Evolutionary conservation across 1,140 invertebrate genomes (phyloP).

Genomic region (Manduca sexta): DNA sequence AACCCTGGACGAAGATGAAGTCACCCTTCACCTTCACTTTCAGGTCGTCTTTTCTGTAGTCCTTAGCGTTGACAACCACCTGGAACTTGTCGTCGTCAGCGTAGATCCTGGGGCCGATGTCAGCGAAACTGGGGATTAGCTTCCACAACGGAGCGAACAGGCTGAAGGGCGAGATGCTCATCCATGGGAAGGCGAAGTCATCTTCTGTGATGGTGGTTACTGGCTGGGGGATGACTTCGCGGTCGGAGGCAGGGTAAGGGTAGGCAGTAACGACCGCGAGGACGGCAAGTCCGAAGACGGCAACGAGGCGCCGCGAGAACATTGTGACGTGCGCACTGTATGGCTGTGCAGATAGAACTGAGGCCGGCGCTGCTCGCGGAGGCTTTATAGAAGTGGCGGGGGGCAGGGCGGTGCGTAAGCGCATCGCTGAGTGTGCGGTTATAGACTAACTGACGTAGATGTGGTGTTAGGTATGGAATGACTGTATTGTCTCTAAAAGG

Average conservation of each 20-base stretch:
- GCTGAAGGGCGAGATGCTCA: conserved; percentile 47
- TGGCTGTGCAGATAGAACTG: conserved; percentile 45
- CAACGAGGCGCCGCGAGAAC: conserved; percentile 47
- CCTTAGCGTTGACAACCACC: conserved; percentile 55
- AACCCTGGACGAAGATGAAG: conserved; percentile 58
- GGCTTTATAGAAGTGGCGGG: conserved; percentile 58
- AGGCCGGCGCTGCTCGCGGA: conserved; percentile 41
- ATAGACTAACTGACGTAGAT: conserved; percentile 26
- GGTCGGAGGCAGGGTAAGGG: conserved; percentile 41
- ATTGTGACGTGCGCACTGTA: conserved; percentile 43
- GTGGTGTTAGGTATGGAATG: conserved; percentile 13
- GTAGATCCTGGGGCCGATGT: conserved; percentile 49
- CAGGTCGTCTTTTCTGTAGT: conserved; percentile 53
- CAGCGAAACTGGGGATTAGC: conserved; percentile 53
- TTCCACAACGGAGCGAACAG: conserved; percentile 52
- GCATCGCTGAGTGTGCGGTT: conserved; percentile 42
- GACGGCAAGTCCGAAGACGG: conserved; percentile 37
- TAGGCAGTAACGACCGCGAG: conserved; percentile 38
- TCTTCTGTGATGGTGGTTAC: conserved; percentile 39
- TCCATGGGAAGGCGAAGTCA: conserved; percentile 53
- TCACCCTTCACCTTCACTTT: conserved; percentile 57
- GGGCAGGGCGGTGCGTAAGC: conserved; percentile 41
- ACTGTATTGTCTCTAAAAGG: neutral
- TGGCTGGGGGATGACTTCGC: conserved; percentile 28
- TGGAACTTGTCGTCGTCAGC: conserved; percentile 53